Percentiles rank a stretch among this genome's conserved stretches.
Evolutionary conservation across 2,888 invertebrate genomes (phyloP).

Genomic region (Ctena decussata): DNA sequence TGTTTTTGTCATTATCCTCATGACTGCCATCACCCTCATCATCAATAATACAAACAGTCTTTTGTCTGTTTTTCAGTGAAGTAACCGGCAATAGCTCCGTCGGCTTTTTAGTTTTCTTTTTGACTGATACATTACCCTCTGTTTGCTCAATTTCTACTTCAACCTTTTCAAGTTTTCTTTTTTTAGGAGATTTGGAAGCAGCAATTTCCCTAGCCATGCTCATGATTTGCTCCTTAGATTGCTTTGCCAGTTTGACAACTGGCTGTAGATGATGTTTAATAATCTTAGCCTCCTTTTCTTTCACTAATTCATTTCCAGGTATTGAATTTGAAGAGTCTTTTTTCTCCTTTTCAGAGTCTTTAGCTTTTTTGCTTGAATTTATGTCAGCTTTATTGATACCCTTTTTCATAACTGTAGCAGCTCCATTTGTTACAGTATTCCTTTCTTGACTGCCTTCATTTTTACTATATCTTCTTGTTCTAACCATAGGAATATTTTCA

Average conservation of each 20-base stretch:
- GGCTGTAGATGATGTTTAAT: slow-evolving; percentile 13
- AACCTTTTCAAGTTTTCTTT: not conserved
- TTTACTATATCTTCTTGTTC: slow-evolving; percentile 37
- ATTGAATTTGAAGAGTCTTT: not conserved
- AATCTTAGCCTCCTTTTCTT: not conserved
- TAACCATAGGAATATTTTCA: slow-evolving; percentile 35
- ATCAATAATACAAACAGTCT: not conserved
- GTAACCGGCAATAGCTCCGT: not conserved
- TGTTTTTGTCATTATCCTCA: not conserved
- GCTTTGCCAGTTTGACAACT: slow-evolving; percentile 30
- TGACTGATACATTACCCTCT: not conserved
- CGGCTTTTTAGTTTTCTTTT: slow-evolving; percentile 1
- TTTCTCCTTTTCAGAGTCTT: not conserved
- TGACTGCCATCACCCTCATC: not conserved
- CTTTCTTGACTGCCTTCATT: not conserved
- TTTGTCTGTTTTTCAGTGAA: not conserved
- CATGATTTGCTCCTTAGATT: slow-evolving; percentile 28
- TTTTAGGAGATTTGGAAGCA: not conserved
- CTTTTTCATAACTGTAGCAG: not conserved
- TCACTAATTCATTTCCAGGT: not conserved
- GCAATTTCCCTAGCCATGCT: slow-evolving; percentile 24
- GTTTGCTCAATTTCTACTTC: slow-evolving; percentile 20
- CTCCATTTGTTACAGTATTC: not conserved
- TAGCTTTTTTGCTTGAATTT: not conserved
- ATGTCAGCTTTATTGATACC: not conserved